Conservation (phyloP, 2,797 vertebrate genomes). For the Poeciliopsis infans region DNA sequence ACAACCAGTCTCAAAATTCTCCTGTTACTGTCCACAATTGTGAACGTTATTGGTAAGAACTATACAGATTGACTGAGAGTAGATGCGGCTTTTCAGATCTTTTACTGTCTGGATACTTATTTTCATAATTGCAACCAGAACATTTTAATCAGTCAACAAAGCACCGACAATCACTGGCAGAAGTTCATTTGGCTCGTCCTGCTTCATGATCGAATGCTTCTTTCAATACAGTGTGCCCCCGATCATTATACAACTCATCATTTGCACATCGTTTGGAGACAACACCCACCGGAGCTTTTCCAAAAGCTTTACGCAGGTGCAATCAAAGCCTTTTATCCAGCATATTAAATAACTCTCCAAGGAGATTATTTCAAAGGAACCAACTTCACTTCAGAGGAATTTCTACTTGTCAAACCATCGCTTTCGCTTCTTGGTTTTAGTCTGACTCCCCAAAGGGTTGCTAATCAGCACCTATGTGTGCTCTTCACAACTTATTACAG, state of each 20-base stretch:
- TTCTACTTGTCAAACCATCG: constrained; percentile 48
- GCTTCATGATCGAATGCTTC: constrained; percentile 59
- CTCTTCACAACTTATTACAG: constrained; percentile 53
- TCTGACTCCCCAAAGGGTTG: constrained; percentile 31
- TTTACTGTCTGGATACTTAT: neutral
- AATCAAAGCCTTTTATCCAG: constrained; percentile 53
- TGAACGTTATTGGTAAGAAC: neutral
- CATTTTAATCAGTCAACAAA: neutral
- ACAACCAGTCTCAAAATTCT: neutral
- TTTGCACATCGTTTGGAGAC: constrained; percentile 69
- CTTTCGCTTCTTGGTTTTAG: constrained; percentile 48
- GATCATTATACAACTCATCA: constrained; percentile 67
- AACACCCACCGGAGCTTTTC: constrained; percentile 54
- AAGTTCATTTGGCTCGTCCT: constrained; percentile 25
- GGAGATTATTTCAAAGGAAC: constrained; percentile 50
- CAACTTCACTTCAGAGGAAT: constrained; percentile 34
- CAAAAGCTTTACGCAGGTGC: constrained; percentile 38
- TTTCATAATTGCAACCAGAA: constrained; percentile 5
- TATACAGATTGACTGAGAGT: neutral
- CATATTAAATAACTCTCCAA: constrained; percentile 60
- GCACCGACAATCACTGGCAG: neutral
- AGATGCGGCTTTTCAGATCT: neutral
- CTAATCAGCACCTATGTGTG: constrained; percentile 58
- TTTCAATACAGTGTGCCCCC: constrained; percentile 47
- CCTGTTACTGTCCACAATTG: neutral